Percentiles rank a stretch among this genome's conserved stretches.
phyloP scores from a whole-genome alignment of 2,113 vertebrate species.

The Fulmarus glacialis region DNA sequence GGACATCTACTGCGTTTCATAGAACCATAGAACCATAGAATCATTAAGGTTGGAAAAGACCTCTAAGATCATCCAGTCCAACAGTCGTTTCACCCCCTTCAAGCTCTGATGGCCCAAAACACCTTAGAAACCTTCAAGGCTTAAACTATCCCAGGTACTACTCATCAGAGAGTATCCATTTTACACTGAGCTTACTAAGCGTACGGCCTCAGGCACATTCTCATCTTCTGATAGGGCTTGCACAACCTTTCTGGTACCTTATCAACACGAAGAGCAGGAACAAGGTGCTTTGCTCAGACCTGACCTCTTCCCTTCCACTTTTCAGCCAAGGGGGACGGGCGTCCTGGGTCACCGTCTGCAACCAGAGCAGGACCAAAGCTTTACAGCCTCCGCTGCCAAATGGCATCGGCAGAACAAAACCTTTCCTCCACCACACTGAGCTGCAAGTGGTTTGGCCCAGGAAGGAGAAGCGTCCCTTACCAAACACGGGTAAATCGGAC shows the following conservation, averaged over 20 bases:
- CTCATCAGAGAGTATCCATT: neutral
- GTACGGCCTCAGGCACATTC: neutral
- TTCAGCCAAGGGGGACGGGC: accelerated
- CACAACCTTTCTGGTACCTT: constrained; percentile 1
- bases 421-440: neutral
- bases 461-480: neutral
- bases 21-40: too few species aligned
- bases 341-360: neutral
- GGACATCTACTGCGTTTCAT: neutral
- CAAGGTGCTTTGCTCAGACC: constrained; percentile 11
- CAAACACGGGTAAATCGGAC: neutral
- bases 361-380: neutral
- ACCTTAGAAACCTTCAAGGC: neutral
- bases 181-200: neutral
- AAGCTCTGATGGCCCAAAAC: neutral
- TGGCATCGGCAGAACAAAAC: neutral
- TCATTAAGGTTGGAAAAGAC: too few species aligned
- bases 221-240: constrained; percentile 32
- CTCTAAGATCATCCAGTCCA: too few species aligned
- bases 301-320: constrained; percentile 1
- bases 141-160: neutral
- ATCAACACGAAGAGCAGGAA: neutral
- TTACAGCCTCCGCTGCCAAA: neutral
- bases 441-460: neutral
- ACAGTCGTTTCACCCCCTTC: neutral